Percentiles rank a stretch among this genome's conserved stretches.
Conservation (phyloP, 2,797 vertebrate species). For the Sebastes cheni region DNA sequence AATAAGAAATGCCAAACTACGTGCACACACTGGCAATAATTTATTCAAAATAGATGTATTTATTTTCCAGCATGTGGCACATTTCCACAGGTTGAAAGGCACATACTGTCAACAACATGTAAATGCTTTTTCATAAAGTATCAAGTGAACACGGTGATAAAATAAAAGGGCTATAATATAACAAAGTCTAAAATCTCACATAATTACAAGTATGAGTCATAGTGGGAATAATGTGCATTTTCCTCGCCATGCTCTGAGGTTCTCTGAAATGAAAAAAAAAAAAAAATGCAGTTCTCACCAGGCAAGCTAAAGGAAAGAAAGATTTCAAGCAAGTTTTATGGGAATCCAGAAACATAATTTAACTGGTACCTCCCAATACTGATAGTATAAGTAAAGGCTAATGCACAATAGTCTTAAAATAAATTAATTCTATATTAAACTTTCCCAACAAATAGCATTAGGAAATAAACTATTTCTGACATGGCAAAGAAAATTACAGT, state of each 20-base stretch:
- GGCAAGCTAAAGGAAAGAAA: constrained; percentile 14
- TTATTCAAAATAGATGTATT: constrained; percentile 84
- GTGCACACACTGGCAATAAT: constrained; percentile 55
- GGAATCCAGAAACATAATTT: constrained; percentile 37
- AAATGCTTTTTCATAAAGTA: constrained; percentile 54
- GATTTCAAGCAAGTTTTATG: constrained; percentile 33
- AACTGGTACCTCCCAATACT: constrained; percentile 70
- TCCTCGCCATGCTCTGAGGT: constrained; percentile 39
- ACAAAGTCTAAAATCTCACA: constrained; percentile 58
- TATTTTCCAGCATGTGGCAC: constrained; percentile 75
- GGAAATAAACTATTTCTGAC: constrained; percentile 14
- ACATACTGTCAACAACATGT: constrained; percentile 74
- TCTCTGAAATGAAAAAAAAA: not conserved
- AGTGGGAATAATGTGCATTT: constrained; percentile 57
- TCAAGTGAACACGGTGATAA: constrained; percentile 51
- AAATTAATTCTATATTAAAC: constrained; percentile 73
- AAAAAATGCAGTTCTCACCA: constrained; percentile 19
- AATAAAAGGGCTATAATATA: constrained; percentile 63
- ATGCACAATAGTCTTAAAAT: constrained; percentile 56
- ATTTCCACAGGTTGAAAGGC: constrained; percentile 82
- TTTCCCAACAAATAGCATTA: not conserved
- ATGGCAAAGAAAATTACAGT: constrained; percentile 15
- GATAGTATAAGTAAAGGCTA: constrained; percentile 60
- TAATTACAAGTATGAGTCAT: constrained; percentile 44
- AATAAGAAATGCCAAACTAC: constrained; percentile 56